Percentiles rank a stretch among this genome's conserved stretches.
phyloP scores from a whole-genome alignment of 2,888 invertebrate species.

The Portevinia maculata region DNA sequence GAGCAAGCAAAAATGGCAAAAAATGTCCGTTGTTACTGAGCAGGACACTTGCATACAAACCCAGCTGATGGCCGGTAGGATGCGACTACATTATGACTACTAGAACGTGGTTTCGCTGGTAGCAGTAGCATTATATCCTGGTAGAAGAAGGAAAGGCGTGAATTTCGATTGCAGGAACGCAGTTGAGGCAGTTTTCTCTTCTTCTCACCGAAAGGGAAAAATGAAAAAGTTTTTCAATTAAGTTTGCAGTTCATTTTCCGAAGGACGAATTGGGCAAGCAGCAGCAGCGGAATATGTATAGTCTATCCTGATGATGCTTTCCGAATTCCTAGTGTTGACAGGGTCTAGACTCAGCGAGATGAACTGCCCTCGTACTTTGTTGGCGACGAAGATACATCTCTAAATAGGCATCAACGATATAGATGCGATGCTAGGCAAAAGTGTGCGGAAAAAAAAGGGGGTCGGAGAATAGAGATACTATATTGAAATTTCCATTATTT shows the following conservation, averaged over 20 bases:
- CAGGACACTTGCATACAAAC: no score
- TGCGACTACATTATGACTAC: slow-evolving; percentile 36
- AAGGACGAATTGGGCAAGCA: slow-evolving; percentile 45
- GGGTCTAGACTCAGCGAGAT: slow-evolving; percentile 72
- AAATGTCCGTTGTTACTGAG: slow-evolving; percentile 56
- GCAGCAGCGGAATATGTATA: neutral
- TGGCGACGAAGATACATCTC: slow-evolving; percentile 69
- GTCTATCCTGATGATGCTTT: slow-evolving; percentile 39
- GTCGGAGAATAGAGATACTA: slow-evolving; percentile 49
- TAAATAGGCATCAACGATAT: slow-evolving; percentile 41
- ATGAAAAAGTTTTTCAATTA: slow-evolving; percentile 74
- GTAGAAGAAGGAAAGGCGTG: slow-evolving; percentile 55
- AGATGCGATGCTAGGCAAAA: neutral
- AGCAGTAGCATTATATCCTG: slow-evolving; percentile 41
- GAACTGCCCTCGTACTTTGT: slow-evolving; percentile 61
- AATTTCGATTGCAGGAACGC: slow-evolving; percentile 65
- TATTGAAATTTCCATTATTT: slow-evolving; percentile 72
- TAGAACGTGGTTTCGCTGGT: slow-evolving; percentile 47
- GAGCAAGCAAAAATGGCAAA: slow-evolving; percentile 44
- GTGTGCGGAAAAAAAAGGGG: neutral
- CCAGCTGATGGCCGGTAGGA: slow-evolving; percentile 40
- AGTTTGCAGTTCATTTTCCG: slow-evolving; percentile 73
- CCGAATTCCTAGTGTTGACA: slow-evolving; percentile 71
- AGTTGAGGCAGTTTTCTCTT: slow-evolving; percentile 58
- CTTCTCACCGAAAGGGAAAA: slow-evolving; percentile 55